Evolutionary conservation across 2,888 invertebrate species (phyloP), one percentile per base, ranked within the genome.

Genomic region (Erebia epiphron): DNA sequence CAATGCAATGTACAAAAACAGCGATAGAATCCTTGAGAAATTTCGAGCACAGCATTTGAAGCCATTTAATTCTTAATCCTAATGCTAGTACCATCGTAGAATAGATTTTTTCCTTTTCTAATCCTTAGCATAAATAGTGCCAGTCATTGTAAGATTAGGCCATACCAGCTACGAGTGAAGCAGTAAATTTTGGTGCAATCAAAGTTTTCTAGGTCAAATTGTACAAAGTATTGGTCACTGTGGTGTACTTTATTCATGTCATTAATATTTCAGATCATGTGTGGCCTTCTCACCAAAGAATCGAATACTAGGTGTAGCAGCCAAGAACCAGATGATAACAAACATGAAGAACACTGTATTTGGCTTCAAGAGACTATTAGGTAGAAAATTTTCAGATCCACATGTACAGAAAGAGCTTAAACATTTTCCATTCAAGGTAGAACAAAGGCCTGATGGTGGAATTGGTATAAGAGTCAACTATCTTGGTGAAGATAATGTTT

Each of bases 321-420:
- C 99, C 72, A 99, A 98, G 88, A 99, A 98, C 86, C 98, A 99
- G 89, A 96, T 97, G 94, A 97, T 98, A 68, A 98, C 99, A 80
- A 99, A 99, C 87, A 96, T 99, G 95, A 98, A 98, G 90, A 99
- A 99, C 88, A 99, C 99, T 75, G 95, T 99, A 71, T 96, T 96
- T 91, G 97, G 97, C 74, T 98, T 99, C 89, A 99, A 99, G 91
- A 95, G 98, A 82, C 94, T 99, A 67, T 91, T 99, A 82, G 99
- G 99, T 70, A 95, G 99, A 82, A 97, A 97, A 86, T 98, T 95
- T 88, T 95, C 96, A 79, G 99, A 99, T 92, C 97, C 97, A 18
- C 95, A 96, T 83, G 97, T 98, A 56, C 97, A 98, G 86, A 95
- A 95, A 82, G 99, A 99, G 89, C 87, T 97, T 57, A 94, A 95